Conservation (phyloP, 2,888 invertebrate genomes). For the Serripes groenlandicus region DNA sequence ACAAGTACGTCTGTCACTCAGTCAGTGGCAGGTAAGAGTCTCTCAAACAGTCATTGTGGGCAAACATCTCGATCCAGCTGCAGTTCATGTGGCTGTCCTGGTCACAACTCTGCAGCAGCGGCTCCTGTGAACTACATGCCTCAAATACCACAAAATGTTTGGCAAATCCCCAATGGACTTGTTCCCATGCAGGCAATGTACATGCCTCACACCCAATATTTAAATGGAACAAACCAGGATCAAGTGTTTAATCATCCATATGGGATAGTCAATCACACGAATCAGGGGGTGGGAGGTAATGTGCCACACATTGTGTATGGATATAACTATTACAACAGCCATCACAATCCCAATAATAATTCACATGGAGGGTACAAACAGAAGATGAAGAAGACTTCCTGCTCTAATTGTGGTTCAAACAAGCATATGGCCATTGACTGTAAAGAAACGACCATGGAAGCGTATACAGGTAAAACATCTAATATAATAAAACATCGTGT, state of each 20-base stretch:
- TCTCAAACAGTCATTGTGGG: constrained; percentile 28
- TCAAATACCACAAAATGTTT: constrained; percentile 68
- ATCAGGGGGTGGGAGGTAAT: constrained; percentile 29
- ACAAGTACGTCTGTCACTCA: constrained; percentile 37
- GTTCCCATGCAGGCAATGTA: constrained; percentile 61
- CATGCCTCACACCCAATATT: constrained; percentile 50
- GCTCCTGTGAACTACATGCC: constrained; percentile 55
- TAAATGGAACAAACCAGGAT: constrained; percentile 59
- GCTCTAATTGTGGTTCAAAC: constrained; percentile 96
- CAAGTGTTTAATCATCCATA: constrained; percentile 32
- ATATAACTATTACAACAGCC: constrained; percentile 46
- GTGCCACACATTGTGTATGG: constrained; percentile 56
- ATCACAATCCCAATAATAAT: constrained; percentile 25
- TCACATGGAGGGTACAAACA: constrained; percentile 35
- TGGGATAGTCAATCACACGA: constrained; percentile 36
- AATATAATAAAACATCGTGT: not conserved
- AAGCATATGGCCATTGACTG: constrained; percentile 95
- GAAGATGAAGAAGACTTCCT: constrained; percentile 87
- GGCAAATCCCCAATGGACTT: constrained; percentile 67
- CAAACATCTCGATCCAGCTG: constrained; percentile 47
- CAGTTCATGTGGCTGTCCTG: constrained; percentile 71
- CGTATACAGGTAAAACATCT: constrained; percentile 91
- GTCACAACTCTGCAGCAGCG: constrained; percentile 43
- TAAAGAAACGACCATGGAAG: constrained; percentile 96
- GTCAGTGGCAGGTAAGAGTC: constrained; percentile 34